These are phyloP conservation scores for Philotrypesis tridentata DNA, from an alignment of 1,140 invertebrate genomes.

Conservation along the genomic window DNA sequence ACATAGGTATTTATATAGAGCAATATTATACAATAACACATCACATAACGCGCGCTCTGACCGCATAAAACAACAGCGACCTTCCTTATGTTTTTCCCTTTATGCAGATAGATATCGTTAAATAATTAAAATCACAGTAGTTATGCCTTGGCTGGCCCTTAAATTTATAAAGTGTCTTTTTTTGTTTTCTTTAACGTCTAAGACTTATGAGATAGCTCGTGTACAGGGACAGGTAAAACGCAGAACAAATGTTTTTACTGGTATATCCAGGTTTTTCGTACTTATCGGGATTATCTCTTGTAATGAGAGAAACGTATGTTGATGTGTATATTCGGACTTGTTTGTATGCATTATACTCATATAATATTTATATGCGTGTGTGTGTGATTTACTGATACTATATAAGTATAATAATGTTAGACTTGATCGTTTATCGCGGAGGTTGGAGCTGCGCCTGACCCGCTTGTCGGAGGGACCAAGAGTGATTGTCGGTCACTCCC, in stretches of 20 bases:
- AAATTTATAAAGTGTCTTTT: conserved; percentile 68
- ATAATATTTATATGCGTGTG: too few relatives aligned
- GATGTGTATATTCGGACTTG: conserved; percentile 15
- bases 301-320: conserved; percentile 28
- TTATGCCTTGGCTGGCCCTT: conserved; percentile 74
- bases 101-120: conserved; percentile 71
- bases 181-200: conserved; percentile 63
- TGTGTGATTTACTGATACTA: conserved; percentile 13
- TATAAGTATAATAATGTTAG: conserved; percentile 33
- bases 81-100: conserved; percentile 62
- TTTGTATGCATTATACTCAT: conserved; percentile 21
- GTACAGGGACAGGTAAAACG: conserved; percentile 60
- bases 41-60: conserved; percentile 68
- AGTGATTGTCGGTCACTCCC: conserved; percentile 71
- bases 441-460: conserved; percentile 59
- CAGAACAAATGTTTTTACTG: conserved; percentile 41
- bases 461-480: conserved; percentile 73
- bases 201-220: conserved; percentile 69
- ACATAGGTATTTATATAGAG: conserved; percentile 74
- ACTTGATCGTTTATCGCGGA: conserved; percentile 2
- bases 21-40: conserved; percentile 74
- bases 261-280: conserved; percentile 50
- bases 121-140: conserved; percentile 76
- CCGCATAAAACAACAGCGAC: conserved; percentile 57
- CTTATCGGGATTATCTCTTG: conserved; percentile 31